Base-by-base conservation (phyloP, 2,113 vertebrate genomes). In the Lepisosteus oculatus region DNA sequence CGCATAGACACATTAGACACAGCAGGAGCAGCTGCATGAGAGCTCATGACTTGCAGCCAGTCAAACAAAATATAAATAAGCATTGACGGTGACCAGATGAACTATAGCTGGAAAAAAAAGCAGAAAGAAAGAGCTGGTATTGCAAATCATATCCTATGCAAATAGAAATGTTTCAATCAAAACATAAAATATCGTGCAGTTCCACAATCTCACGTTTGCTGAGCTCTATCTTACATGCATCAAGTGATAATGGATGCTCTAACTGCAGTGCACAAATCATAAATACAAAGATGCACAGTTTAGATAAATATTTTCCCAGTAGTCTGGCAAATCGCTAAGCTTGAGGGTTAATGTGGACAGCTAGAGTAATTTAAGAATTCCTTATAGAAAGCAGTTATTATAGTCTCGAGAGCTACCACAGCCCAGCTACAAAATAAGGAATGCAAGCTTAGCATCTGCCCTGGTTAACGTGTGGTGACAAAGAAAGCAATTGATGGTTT, bases 1-100 rank as follows among this genome's bases (percentile, higher is more conserved):
- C 54, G 61, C 17, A 75, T 70, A 81, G 68, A 56, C 61, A 64
- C 70, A 29, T 75, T 72, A 79, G 80, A 67, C 77, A 66, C 4
- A 67, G 47, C 47, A 51, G 47, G 47, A 9, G 47, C 9, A 6
- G 47, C 9, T 2, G 47, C 47, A 51, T 5, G 47, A 51, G 47
- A 9, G 47, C 47, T 6, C 1, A 2, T 9, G 47, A 51, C 47
- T 51, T 51, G 56, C 56, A 59, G 56, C 56, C 15, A 64, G 59
- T 63, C 8, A 69, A 44, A 59, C 6, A 63, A 3, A 61, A 65
- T 43, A 68, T 68, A 14, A 68, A 3, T 29, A 41, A 29, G 51
- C 15, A 41, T 51, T 56, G 41, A 14, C 56, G 61, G 55, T 9
- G 54, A 62, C 44, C n/a, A 13, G 4, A 73, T 4, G 29, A 63